These are phyloP conservation scores for Archocentrus centrarchus DNA, from an alignment of 2,113 vertebrate species.

Conservation along the genomic window DNA sequence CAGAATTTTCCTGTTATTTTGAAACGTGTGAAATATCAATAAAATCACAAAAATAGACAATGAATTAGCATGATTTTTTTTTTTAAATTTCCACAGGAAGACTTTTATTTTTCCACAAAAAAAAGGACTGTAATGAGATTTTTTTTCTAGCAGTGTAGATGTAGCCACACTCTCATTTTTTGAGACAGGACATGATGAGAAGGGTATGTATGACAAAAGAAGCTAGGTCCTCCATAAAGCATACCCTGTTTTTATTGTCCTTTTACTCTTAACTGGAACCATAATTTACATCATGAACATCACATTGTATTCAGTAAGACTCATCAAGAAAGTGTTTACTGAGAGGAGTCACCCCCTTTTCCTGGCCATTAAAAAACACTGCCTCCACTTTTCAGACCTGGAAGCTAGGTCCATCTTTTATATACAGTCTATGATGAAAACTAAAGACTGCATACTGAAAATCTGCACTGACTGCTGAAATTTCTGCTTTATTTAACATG, in stretches of 20 bases:
- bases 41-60: too few relatives aligned
- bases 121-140: too few relatives aligned
- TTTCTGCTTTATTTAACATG: slow-evolving; percentile 19
- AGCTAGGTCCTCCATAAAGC: background rate
- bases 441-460: background rate
- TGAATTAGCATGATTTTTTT: too few relatives aligned
- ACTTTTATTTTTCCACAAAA: too few relatives aligned
- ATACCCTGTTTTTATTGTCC: background rate
- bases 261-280: background rate
- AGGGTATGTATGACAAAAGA: background rate
- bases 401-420: background rate
- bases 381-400: background rate
- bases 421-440: background rate
- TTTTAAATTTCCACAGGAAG: too few relatives aligned
- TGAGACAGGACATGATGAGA: background rate
- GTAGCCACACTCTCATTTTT: too few relatives aligned
- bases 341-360: background rate
- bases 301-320: background rate
- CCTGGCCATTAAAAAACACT: background rate
- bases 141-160: too few relatives aligned
- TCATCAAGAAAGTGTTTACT: background rate
- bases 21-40: too few relatives aligned
- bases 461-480: background rate
- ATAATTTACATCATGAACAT: slow-evolving; percentile 1
- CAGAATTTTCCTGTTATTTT: too few relatives aligned